Evolutionary conservation across 2,113 vertebrate genomes (phyloP).

Genomic region (Sialia sialis): DNA sequence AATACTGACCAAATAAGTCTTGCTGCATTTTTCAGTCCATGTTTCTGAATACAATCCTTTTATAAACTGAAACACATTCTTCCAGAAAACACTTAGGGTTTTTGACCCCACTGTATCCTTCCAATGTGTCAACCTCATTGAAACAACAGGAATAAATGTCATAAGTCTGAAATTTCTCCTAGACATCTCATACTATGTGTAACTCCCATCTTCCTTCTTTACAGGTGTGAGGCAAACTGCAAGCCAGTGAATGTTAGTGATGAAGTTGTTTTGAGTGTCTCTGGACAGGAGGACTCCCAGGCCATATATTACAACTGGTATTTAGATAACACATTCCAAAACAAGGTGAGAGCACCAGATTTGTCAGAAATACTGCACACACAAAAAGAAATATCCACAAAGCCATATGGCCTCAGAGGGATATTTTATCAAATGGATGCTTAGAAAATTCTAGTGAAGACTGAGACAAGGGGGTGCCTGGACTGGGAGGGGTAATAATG

Average conservation of each 20-base stretch:
- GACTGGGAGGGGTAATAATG: not conserved
- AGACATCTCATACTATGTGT: not conserved
- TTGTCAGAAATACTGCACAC: not conserved
- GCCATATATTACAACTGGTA: constrained; percentile 67
- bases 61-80: not conserved
- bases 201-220: not conserved
- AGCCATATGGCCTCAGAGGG: not conserved
- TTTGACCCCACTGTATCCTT: not conserved
- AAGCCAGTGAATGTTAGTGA: constrained; percentile 24
- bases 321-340: constrained; percentile 47
- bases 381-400: not conserved
- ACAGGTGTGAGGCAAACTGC: constrained; percentile 75
- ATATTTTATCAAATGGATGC: not conserved
- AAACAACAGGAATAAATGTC: not conserved
- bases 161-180: not conserved
- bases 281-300: not conserved
- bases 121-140: not conserved
- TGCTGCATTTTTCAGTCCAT: not conserved
- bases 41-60: not conserved
- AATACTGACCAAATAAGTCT: not conserved
- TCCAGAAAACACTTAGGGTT: not conserved
- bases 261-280: constrained; percentile 50
- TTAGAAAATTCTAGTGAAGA: not conserved
- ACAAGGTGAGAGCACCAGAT: constrained; percentile 63
- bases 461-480: rapidly evolving